Percentiles rank a stretch among this genome's conserved stretches.
These are phyloP conservation scores for Folsomia manolachei DNA, from an alignment of 2,888 invertebrate genomes.

Conservation along the genomic window DNA sequence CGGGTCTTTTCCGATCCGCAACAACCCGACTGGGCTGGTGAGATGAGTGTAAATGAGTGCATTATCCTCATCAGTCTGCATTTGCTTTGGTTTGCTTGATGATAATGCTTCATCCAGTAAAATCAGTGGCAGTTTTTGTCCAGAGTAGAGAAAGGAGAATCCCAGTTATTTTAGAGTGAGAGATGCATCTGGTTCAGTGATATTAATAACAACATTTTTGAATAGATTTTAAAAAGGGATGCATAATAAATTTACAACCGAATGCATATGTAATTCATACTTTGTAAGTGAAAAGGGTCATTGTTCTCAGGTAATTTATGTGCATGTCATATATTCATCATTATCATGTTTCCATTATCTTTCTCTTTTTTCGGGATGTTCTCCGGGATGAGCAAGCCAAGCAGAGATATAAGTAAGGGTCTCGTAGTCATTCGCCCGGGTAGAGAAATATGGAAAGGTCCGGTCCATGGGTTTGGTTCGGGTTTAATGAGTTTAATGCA, in stretches of 20 bases:
- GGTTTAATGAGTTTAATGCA: neutral
- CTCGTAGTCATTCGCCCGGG: too few species aligned
- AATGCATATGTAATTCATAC: slow-evolving; percentile 19
- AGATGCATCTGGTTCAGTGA: neutral
- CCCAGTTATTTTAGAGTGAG: neutral
- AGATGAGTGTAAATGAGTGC: slow-evolving; percentile 13
- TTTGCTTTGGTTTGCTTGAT: too few species aligned
- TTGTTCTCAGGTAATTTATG: slow-evolving; percentile 23
- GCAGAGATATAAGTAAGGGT: neutral
- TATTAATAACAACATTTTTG: neutral
- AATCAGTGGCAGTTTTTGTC: too few species aligned
- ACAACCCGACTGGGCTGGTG: neutral
- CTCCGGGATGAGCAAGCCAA: slow-evolving; percentile 6
- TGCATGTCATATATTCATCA: slow-evolving; percentile 21
- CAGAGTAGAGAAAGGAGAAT: neutral
- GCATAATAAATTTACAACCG: slow-evolving; percentile 12
- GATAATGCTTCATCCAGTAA: too few species aligned
- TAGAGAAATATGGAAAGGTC: too few species aligned
- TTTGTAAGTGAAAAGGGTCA: slow-evolving; percentile 12
- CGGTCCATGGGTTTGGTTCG: too few species aligned
- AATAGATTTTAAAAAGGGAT: slow-evolving; percentile 11
- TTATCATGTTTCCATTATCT: slow-evolving; percentile 20
- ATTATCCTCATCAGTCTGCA: neutral
- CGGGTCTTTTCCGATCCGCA: neutral
- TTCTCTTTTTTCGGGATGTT: neutral